Base-by-base conservation (phyloP, 2,888 invertebrate genomes). In the Lithophane socia region DNA sequence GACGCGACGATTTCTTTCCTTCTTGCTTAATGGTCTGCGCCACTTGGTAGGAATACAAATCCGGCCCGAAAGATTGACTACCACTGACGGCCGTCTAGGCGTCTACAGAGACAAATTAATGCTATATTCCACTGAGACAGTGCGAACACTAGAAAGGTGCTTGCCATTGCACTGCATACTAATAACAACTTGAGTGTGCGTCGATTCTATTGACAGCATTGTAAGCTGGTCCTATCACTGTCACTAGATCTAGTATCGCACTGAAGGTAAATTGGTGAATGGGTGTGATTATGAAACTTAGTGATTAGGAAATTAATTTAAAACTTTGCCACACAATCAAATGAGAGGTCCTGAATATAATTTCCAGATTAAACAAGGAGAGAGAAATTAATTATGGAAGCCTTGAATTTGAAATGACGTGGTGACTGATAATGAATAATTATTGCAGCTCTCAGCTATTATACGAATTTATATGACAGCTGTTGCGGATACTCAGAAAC, bases 41-140 rank as follows among this genome's bases (percentile, higher is more conserved):
- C n/a, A 83, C 77, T 74, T 67, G 16, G 18, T 54, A 49, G 1
- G 79, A 83, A 81, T 79, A 79, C 64, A 24, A 72, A 79, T 79
- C 54, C 49, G 49, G 18, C 37, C 60, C 21, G 37, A 78, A 69
- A 81, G 73, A 65, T 81, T 84, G 80, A 72, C 65, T 54, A n/a
- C 49, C 56, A 61, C 42, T 65, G 60, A 75, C 42, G 73, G 56
- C 73, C 70, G 71, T 79, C 80, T 83, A 75, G 64, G 71, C 76
- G 76, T 77, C 79, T 80, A 68, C 60, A 77, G 82, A 83, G 87
- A 84, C 86, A 86, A 86, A 88, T 88, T 89, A 87, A 88, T 88
- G 85, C 84, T 85, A 86, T 87, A 86, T 86, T 84, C 88, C 69
- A 73, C 52, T 65, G 79, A 77, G 83, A 84, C 84, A 78, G n/a